phyloP scores from a whole-genome alignment of 53 echinoderm and acorn worm genomes.

The Zoroaster sp. region DNA sequence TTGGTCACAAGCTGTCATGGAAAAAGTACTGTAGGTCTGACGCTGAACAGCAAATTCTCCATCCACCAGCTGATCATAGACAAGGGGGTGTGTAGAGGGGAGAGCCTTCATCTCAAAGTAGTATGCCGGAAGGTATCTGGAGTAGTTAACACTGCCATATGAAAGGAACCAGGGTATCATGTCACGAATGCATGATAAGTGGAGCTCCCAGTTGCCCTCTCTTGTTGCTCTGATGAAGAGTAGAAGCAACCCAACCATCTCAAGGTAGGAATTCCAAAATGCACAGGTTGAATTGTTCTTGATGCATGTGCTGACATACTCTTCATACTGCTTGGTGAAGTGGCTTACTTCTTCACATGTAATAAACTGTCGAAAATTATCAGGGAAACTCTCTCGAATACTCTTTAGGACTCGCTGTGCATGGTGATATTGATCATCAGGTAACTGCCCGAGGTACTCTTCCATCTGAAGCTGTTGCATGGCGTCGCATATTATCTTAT shows the following conservation, averaged over 20 bases:
- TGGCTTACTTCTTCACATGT: not conserved
- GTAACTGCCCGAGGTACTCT: conserved; percentile 2
- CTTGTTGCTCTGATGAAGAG: conserved; percentile 26
- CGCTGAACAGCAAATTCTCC: too few species aligned
- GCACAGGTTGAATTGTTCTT: conserved; percentile 9
- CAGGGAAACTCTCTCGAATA: not conserved
- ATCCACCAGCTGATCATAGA: too few species aligned
- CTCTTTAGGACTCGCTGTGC: not conserved
- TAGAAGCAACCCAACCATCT: conserved; percentile 26
- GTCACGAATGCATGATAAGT: conserved; percentile 45
- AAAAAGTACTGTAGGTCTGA: too few species aligned
- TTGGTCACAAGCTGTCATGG: too few species aligned
- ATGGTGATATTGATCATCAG: not conserved
- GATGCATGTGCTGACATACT: not conserved
- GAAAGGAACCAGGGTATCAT: conserved; percentile 77
- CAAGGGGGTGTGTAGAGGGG: conserved; percentile 32
- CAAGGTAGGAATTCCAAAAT: conserved; percentile 34
- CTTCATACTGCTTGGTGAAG: not conserved
- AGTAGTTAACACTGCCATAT: conserved; percentile 62
- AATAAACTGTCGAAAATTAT: not conserved
- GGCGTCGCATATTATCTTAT: conserved; percentile 44
- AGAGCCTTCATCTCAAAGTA: conserved; percentile 69
- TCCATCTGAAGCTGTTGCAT: conserved; percentile 29
- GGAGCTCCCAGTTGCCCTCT: conserved; percentile 45
- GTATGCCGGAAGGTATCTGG: conserved; percentile 64